phyloP scores from a whole-genome alignment of 2,113 vertebrate genomes.

The Ochotona princeps region DNA sequence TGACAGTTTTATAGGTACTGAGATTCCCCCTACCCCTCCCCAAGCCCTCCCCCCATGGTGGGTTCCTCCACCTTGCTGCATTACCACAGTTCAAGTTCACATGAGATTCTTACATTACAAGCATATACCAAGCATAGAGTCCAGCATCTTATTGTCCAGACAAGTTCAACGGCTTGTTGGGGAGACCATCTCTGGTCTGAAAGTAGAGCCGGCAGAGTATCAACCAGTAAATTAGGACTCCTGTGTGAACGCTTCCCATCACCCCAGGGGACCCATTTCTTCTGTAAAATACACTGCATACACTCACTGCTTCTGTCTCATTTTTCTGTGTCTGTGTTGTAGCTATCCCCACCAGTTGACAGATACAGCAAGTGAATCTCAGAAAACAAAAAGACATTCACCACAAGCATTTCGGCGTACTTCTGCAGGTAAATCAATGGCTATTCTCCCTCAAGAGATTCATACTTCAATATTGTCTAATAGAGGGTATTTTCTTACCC shows the following conservation, averaged over 20 bases:
- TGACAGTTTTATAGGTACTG: no score
- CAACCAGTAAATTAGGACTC: not conserved
- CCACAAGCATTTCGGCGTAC: not conserved
- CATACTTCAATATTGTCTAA: not conserved
- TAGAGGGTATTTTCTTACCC: not conserved
- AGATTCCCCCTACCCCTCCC: no score
- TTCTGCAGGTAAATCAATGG: not conserved
- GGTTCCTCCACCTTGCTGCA: no score
- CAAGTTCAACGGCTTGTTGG: no score
- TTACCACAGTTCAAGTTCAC: no score
- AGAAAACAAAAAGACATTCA: not conserved
- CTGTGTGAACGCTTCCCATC: not conserved
- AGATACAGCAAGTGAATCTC: not conserved
- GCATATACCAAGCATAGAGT: no score
- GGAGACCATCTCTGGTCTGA: no score
- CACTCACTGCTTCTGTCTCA: not conserved
- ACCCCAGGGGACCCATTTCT: not conserved
- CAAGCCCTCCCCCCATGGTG: no score
- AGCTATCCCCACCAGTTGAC: not conserved
- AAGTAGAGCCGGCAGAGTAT: no score
- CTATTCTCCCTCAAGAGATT: not conserved
- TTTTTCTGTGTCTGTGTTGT: not conserved
- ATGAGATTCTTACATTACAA: no score
- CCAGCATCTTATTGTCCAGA: no score
- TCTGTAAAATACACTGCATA: not conserved